Conservation (phyloP, 2,113 vertebrate species). For the Notothenia coriiceps region DNA sequence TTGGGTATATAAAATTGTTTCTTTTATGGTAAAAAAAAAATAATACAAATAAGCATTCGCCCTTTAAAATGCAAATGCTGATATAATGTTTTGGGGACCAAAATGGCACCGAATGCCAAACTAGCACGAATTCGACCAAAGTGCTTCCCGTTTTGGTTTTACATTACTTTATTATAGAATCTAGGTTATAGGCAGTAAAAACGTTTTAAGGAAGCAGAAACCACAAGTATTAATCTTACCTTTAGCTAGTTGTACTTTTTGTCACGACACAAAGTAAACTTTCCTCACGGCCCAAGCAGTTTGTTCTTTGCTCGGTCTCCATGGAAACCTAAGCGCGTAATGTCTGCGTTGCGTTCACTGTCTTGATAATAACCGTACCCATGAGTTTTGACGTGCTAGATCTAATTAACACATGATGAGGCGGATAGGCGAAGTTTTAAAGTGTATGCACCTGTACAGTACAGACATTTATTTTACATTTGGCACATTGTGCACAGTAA, state of each 20-base stretch:
- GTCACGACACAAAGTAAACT: constrained; percentile 5
- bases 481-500: not conserved
- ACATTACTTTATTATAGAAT: not conserved
- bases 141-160: not conserved
- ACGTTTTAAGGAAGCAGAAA: not conserved
- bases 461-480: not conserved
- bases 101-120: too few species aligned
- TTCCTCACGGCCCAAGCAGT: not conserved
- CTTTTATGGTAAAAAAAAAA: too few species aligned
- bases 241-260: not conserved
- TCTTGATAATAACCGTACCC: constrained; percentile 40
- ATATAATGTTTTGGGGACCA: too few species aligned
- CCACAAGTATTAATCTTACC: constrained; percentile 1
- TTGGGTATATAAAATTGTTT: too few species aligned
- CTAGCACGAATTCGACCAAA: not conserved
- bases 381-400: not conserved
- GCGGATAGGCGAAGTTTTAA: not conserved
- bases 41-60: too few species aligned
- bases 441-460: not conserved
- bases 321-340: constrained; percentile 41
- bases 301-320: constrained; percentile 27
- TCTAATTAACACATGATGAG: not conserved
- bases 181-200: too few species aligned
- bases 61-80: too few species aligned
- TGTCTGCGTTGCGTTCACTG: constrained; percentile 50